phyloP scores from a whole-genome alignment of 2,888 invertebrate species.

The Allygus modestus region DNA sequence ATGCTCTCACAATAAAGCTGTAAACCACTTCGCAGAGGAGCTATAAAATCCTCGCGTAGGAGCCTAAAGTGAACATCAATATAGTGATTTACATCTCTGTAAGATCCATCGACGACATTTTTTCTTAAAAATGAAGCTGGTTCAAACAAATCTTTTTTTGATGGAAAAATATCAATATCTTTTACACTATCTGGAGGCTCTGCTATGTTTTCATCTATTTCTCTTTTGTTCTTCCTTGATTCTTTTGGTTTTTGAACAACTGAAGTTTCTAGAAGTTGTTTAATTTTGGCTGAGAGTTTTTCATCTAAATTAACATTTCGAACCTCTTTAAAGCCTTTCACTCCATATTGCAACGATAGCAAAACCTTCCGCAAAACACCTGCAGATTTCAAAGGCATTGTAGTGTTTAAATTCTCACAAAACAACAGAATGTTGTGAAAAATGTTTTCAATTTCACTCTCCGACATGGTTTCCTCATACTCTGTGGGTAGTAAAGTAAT shows the following conservation, averaged over 20 bases:
- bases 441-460: background rate
- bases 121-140: conserved; percentile 70
- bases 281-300: background rate
- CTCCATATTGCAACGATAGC: background rate
- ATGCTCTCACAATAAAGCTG: conserved; percentile 58
- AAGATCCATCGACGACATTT: conserved; percentile 81
- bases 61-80: conserved; percentile 87
- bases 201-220: background rate
- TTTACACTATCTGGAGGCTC: background rate
- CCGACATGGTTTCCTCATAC: background rate
- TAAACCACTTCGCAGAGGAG: conserved; percentile 83
- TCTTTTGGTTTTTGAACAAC: background rate
- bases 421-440: background rate
- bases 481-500: background rate
- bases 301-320: background rate
- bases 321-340: background rate
- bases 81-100: conserved; percentile 83
- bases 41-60: conserved; percentile 87
- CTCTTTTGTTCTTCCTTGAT: background rate
- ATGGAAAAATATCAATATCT: conserved; percentile 32
- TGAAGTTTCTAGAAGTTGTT: background rate
- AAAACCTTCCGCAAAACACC: background rate
- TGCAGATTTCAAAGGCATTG: background rate
- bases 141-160: conserved; percentile 44
- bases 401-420: background rate